A percentile compares a stretch with the other conserved stretches of the same genome.
Evolutionary conservation across 2,113 vertebrate species (phyloP).

Genomic region (Archocentrus centrarchus): DNA sequence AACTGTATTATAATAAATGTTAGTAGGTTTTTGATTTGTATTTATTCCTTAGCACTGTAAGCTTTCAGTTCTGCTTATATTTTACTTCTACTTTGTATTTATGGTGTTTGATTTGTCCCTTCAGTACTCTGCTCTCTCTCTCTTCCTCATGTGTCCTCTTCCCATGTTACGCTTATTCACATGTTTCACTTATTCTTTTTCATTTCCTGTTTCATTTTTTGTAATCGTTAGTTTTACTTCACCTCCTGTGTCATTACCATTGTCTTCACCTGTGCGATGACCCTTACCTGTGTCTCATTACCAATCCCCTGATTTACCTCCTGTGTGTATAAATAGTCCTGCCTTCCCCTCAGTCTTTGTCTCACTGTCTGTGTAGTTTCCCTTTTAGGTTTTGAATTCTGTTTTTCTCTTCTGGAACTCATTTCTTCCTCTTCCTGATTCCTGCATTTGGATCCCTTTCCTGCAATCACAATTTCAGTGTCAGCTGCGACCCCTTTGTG

Average conservation of each 20-base stretch:
- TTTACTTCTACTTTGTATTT: not conserved
- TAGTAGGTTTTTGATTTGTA: not conserved
- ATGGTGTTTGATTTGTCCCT: not conserved
- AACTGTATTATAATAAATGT: no score
- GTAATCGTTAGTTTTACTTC: not conserved
- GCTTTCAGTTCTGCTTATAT: not conserved
- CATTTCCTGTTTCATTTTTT: not conserved
- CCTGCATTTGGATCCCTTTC: not conserved
- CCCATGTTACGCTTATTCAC: not conserved
- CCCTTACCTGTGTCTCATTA: not conserved
- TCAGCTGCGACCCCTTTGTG: not conserved
- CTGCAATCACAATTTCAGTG: not conserved
- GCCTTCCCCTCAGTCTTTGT: no score
- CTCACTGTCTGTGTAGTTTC: no score
- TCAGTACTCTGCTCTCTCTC: not conserved
- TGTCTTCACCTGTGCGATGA: not conserved
- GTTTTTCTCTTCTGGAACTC: no score
- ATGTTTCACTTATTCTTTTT: not conserved
- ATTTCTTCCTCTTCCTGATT: not conserved
- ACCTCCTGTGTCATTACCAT: not conserved
- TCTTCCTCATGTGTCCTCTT: not conserved
- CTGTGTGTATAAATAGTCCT: conserved; percentile 3
- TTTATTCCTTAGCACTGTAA: not conserved
- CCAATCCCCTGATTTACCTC: not conserved
- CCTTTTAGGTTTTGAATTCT: no score